Conservation (phyloP, 53 echinoderm and acorn worm genomes). For the Astropecten irregularis region DNA sequence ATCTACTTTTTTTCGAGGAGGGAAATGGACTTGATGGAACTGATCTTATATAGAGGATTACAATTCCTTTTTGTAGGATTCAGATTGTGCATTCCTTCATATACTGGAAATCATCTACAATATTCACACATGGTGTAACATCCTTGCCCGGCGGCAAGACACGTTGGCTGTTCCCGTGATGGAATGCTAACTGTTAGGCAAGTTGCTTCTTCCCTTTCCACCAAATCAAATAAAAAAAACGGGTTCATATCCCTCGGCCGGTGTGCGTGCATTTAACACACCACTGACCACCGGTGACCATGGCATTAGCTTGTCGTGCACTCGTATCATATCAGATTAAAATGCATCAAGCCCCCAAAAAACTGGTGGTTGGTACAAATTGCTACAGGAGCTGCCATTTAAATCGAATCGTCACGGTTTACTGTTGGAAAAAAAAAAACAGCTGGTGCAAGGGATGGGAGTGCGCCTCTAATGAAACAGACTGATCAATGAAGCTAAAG, state of each 20-base stretch:
- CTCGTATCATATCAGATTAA: conserved; percentile 34
- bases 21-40: no score
- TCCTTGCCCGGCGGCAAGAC: not conserved
- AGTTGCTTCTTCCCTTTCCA: not conserved
- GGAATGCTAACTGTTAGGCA: not conserved
- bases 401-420: not conserved
- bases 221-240: conserved; percentile 9
- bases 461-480: conserved; percentile 19
- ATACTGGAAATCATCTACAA: not conserved
- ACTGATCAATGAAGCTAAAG: not conserved
- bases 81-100: no score
- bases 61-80: no score
- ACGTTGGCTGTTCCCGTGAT: not conserved
- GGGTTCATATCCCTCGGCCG: not conserved
- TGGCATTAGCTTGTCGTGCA: not conserved
- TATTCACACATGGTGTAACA: conserved; percentile 11
- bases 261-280: not conserved
- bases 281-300: not conserved
- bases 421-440: conserved; percentile 8
- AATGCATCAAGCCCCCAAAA: conserved; percentile 14
- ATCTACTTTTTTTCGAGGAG: no score
- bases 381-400: not conserved
- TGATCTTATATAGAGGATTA: no score
- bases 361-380: not conserved
- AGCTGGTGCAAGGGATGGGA: conserved; percentile 16